A percentile compares a stretch with the other conserved stretches of the same genome.
Evolutionary conservation across 2,888 invertebrate species (phyloP).

Genomic region (Cabera pusaria): DNA sequence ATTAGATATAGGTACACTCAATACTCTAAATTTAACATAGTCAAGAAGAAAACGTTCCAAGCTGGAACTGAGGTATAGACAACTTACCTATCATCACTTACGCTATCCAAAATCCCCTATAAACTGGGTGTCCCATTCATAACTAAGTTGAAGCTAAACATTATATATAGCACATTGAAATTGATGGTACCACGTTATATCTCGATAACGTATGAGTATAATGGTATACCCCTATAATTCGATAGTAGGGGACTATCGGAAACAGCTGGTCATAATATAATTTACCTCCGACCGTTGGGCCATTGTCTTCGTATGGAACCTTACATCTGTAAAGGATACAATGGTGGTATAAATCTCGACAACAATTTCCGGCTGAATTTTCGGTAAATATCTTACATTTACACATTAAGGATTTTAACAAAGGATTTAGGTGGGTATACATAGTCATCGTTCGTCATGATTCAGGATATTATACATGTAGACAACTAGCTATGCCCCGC

Average conservation of each 20-base stretch:
- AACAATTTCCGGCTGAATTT: no score
- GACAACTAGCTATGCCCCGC: no score
- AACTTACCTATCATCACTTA: no score
- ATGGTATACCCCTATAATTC: conserved; percentile 20
- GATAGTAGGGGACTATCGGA: conserved; percentile 20
- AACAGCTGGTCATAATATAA: conserved; percentile 21
- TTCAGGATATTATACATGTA: not conserved
- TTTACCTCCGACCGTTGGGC: conserved; percentile 14
- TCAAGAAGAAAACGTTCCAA: no score
- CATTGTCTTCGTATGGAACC: conserved; percentile 17
- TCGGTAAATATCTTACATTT: no score
- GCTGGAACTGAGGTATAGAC: no score
- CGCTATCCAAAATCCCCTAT: not conserved
- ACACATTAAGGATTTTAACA: no score
- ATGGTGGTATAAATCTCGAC: not conserved
- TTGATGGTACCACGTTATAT: conserved; percentile 18
- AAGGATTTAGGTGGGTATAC: no score
- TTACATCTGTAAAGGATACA: conserved; percentile 15
- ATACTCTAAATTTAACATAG: no score
- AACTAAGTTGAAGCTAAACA: conserved; percentile 17
- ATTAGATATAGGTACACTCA: no score
- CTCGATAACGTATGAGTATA: conserved; percentile 19
- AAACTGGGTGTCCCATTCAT: conserved; percentile 6
- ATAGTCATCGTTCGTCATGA: no score
- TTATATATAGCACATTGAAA: conserved; percentile 17